Conservation (phyloP, 2,888 invertebrate species). For the Leucophenga montana region DNA sequence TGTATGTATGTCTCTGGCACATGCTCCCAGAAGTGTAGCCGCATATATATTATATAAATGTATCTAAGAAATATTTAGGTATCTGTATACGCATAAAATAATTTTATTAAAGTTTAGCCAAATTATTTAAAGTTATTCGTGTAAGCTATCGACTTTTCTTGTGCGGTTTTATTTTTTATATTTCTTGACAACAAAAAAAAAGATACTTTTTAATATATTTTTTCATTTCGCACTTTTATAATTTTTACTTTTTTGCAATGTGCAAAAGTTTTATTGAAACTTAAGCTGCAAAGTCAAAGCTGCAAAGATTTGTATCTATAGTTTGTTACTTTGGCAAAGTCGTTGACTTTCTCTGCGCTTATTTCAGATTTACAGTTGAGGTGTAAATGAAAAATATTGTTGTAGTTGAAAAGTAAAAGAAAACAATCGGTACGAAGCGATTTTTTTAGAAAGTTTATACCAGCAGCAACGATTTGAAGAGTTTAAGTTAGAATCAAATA, state of each 20-base stretch:
- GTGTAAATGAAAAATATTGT: too few species aligned
- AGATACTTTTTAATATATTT: too few species aligned
- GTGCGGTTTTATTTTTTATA: background rate
- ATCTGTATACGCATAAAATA: background rate
- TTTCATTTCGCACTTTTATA: background rate
- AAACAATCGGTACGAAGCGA: background rate
- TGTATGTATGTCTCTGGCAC: too few species aligned
- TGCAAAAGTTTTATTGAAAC: constrained; percentile 16
- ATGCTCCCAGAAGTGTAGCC: constrained; percentile 12
- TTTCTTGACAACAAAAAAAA: too few species aligned
- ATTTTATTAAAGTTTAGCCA: background rate
- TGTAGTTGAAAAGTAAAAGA: too few species aligned
- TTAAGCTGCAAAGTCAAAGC: background rate
- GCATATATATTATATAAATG: constrained; percentile 3
- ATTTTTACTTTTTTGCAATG: background rate
- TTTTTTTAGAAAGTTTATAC: too few species aligned
- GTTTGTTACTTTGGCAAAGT: too few species aligned
- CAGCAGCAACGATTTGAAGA: too few species aligned
- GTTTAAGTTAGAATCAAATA: too few species aligned
- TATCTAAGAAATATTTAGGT: background rate
- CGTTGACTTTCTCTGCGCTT: too few species aligned
- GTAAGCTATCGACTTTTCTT: background rate
- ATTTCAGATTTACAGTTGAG: too few species aligned
- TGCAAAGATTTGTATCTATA: too few species aligned
- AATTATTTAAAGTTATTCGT: background rate